A percentile compares a stretch with the other conserved stretches of the same genome.
Conservation (phyloP, 2,888 invertebrate genomes). For the Neria commutata region DNA sequence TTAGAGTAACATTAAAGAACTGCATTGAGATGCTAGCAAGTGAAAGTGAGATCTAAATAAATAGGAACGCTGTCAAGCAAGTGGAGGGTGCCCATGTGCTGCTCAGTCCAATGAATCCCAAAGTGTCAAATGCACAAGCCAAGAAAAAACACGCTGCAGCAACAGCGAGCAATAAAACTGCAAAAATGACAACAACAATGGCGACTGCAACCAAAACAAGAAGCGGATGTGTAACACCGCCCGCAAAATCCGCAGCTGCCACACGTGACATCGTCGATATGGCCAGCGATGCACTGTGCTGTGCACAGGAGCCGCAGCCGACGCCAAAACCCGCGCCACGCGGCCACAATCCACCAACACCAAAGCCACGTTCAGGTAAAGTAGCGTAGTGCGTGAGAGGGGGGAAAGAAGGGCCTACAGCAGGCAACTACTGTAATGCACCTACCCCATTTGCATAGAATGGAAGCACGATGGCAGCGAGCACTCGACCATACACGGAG, state of each 20-base stretch:
- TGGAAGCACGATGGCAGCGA: too few relatives aligned
- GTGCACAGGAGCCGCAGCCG: conserved; percentile 52
- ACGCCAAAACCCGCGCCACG: conserved; percentile 59
- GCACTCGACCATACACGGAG: not conserved
- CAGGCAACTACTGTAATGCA: not conserved
- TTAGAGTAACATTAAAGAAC: not conserved
- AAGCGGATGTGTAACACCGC: conserved; percentile 36
- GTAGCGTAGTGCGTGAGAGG: too few relatives aligned
- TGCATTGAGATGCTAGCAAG: too few relatives aligned
- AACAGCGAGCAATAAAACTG: conserved; percentile 19
- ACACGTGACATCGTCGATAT: conserved; percentile 55
- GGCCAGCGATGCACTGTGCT: conserved; percentile 59
- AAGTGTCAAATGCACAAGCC: conserved; percentile 32
- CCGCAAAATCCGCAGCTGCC: conserved; percentile 32
- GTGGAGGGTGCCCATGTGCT: conserved; percentile 4
- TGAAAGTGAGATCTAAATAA: too few relatives aligned
- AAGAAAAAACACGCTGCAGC: conserved; percentile 5
- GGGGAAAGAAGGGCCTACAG: too few relatives aligned
- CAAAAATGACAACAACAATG: conserved; percentile 5
- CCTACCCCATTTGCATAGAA: too few relatives aligned
- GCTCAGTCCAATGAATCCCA: conserved; percentile 44
- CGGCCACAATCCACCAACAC: conserved; percentile 53
- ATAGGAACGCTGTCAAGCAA: too few relatives aligned
- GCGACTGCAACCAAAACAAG: conserved; percentile 33
- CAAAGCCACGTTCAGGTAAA: conserved; percentile 61